Evolutionary conservation across 1,140 invertebrate genomes (phyloP).

Genomic region (Whitmania pigra): DNA sequence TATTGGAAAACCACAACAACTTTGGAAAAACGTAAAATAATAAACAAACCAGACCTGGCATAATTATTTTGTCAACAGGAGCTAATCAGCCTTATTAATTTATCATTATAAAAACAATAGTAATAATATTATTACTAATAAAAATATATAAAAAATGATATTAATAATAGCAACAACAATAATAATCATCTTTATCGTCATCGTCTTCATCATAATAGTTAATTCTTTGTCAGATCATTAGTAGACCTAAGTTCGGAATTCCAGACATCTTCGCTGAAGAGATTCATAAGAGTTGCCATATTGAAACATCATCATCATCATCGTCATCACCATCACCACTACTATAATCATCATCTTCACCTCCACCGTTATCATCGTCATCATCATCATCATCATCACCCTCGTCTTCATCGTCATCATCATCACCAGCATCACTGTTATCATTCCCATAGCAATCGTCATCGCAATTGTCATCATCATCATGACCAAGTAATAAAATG

Average conservation of each 20-base stretch:
- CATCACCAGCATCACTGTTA: not conserved
- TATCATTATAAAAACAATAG: no score
- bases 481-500: no score
- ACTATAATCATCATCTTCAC: not conserved
- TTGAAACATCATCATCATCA: not conserved
- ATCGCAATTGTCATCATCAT: not conserved
- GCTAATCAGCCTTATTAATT: no score
- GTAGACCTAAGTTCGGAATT: not conserved
- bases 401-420: not conserved
- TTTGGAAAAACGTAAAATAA: no score
- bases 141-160: no score
- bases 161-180: no score
- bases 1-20: no score
- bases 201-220: not conserved
- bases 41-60: no score
- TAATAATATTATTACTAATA: no score
- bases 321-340: no score
- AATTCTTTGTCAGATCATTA: not conserved
- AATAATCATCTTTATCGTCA: not conserved
- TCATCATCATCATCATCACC: conserved; percentile 6
- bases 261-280: not conserved
- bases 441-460: not conserved
- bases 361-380: not conserved
- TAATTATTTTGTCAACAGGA: no score
- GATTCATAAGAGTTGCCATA: not conserved